Base-by-base conservation (phyloP, 1,140 invertebrate species). In the Pseudomyrmex dendroicus region DNA sequence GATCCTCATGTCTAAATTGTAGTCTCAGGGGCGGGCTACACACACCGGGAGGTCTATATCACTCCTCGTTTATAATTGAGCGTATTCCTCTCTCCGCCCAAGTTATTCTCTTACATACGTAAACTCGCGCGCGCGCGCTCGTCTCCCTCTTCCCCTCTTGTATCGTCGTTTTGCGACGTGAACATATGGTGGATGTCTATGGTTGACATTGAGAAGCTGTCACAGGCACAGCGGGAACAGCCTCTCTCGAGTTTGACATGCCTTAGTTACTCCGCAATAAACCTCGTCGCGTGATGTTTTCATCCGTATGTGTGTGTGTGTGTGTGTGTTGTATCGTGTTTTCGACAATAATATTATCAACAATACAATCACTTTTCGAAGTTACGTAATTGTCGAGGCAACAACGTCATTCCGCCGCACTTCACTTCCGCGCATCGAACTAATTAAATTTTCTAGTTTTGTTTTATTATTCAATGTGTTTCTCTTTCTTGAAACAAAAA, bases 51-150 rank as follows among this genome's bases (percentile, higher is more conserved):
- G 46, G 73, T 72, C 84, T 83, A 83, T 62, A 72, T 84, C 64
- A 68, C 57, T 59, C 50, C 67, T 83, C 84, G 44, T 83, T 83
- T 83, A 77, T 85, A 83, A 85, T 85, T 85, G 70, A 85, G 22
- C 56, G 13, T 72, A 64, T 57, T 70, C 50, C 72, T 61, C 20
- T 56, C 20, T 46, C 50, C 22, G 8, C 5, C 22, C 7, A 5
- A 10, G 7, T 50, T 57, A 61, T 13, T 61, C 66, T 80, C 74
- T 62, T 84, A 72, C 52, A 48, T 84, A 63, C 59, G 64, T 80
- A 63, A 78, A 35, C 5, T 35, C 35, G 35, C 35, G 5, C 50
- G 5, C 50, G 50, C 66, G 17, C 48, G 56, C 17, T 50, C 70
- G 50, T 59, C 52, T 84, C 50, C 59, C 59, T 76, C 25, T 72